Base-by-base conservation (phyloP, 2,113 vertebrate genomes). In the Ptyas mucosa region DNA sequence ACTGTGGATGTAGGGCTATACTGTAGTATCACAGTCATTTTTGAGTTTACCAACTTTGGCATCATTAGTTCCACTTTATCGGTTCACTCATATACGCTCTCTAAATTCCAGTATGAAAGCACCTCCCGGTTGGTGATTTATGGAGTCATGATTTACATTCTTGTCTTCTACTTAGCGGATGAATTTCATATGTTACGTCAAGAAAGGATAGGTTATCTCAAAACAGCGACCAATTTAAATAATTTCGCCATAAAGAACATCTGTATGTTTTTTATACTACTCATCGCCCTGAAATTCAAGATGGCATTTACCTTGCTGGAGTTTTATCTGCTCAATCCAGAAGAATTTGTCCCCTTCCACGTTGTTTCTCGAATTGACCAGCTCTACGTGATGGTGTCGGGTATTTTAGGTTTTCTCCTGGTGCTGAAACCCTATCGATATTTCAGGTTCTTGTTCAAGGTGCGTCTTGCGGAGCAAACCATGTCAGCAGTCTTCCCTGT, bases 361-460 rank as follows among this genome's bases (percentile, higher is more conserved):
- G 94, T 94, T 0, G 89, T 97, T 91, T 95, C 97, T 85, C 93
- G 91, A 1, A 34, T 96, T 0, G 97, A 98, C 52, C 75, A 95
- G 21, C 9, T 34, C 58, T 75, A 97, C 92, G 93, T 52, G 93
- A 61, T 94, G 29, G 69, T 51, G 2, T 29, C 96, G 58, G 97
- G 96, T 1, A 92, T 98, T 93, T 91, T 98, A 86, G 14, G 94
- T 3, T 97, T 98, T 55, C 49, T 97, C 51, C 94, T 64, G 0
- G 39, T 96, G 69, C 52, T 98, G 94, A 98, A 97, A 95, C 97
- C 95, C 0, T 96, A 97, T 9, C 85, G 94, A 53, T 98, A 96
- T 61, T 91, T 94, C 85, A 91, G 93, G 1, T 90, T 96, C 64
- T 57, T 97, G 34, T 97, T 97, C 0, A 11, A 93, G 0, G 93